Evolutionary conservation across 2,888 invertebrate genomes (phyloP).

Genomic region (Melikaiella ostensackeni): DNA sequence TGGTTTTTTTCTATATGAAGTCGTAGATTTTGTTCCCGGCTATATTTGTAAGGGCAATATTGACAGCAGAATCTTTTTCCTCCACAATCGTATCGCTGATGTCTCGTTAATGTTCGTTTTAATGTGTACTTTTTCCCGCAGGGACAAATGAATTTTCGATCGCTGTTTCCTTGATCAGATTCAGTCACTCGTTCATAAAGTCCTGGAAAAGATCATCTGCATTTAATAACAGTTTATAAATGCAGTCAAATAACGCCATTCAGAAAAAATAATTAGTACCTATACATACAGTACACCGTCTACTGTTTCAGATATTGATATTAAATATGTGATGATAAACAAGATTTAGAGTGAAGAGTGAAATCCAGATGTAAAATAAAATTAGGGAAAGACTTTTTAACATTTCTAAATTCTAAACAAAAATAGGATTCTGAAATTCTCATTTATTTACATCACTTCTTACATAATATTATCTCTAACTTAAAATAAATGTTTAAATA

Average conservation of each 20-base stretch:
- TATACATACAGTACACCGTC: neutral
- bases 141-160: conserved; percentile 55
- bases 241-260: neutral
- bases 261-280: neutral
- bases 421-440: neutral
- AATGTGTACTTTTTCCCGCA: conserved; percentile 70
- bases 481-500: neutral
- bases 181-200: neutral
- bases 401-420: neutral
- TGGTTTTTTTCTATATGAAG: conserved; percentile 63
- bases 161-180: neutral
- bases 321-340: neutral
- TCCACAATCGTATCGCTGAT: conserved; percentile 75
- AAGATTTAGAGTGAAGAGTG: neutral
- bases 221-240: neutral
- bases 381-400: neutral
- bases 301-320: neutral
- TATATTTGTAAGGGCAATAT: conserved; percentile 82
- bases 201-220: neutral
- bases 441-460: neutral
- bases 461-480: neutral
- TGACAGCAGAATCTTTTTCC: conserved; percentile 78
- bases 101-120: conserved; percentile 67
- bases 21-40: conserved; percentile 81
- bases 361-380: neutral